Evolutionary conservation across 1,140 invertebrate species (phyloP).

Genomic region (roundworm (Caenorhabditis elegans)): WBcel235 BX284606.5:2798001-2798500

Average conservation of each 20-base stretch:
- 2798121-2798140: slow-evolving; percentile 60
- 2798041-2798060: slow-evolving; percentile 56
- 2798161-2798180: slow-evolving; percentile 22
- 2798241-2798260: slow-evolving; percentile 21
- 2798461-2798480: too few relatives aligned
- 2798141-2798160: background rate
- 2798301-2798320: background rate
- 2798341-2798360: background rate
- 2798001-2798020: slow-evolving; percentile 29
- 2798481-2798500: too few relatives aligned
- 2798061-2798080: slow-evolving; percentile 62
- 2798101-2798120: slow-evolving; percentile 53
- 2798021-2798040: background rate
- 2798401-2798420: too few relatives aligned
- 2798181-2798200: slow-evolving; percentile 42
- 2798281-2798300: slow-evolving; percentile 33
- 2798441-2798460: too few relatives aligned
- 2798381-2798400: too few relatives aligned
- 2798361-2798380: too few relatives aligned
- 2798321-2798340: background rate
- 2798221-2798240: slow-evolving; percentile 26
- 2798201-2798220: slow-evolving; percentile 36
- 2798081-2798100: slow-evolving; percentile 58
- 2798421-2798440: too few relatives aligned
- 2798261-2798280: slow-evolving; percentile 39